Base-by-base conservation (phyloP, 2,797 vertebrate genomes). In the Dipus sagitta region DNA sequence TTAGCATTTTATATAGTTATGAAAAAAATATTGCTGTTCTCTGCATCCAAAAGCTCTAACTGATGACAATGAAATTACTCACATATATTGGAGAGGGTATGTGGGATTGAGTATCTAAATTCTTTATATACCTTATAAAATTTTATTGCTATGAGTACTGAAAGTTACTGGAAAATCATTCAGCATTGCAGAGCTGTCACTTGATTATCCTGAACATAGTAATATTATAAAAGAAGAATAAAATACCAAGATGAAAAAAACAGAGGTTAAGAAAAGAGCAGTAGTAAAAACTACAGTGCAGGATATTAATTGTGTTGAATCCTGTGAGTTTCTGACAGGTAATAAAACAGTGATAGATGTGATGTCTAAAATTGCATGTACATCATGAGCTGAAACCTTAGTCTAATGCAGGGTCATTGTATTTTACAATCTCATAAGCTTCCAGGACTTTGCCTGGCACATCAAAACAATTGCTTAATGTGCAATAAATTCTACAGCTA, bases 401-500 rank as follows among this genome's bases (percentile, higher is more conserved):
- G 65, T 96, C 95, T 97, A 97, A 97, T 94, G 88, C 68, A 86
- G 96, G 95, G 96, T 96, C 38, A 65, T 97, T 98, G 97, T 96
- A 97, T 97, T 98, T 98, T 98, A 98, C 94, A 95, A 64, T 97
- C 97, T 97, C 97, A 96, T 97, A 97, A 97, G 94, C 95, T 98
- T 96, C 88, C 92, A 94, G 91, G 85, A 94, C 96, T 98, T 97
- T 96, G 97, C 96, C 95, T 97, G 97, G 97, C 97, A 97, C 97
- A 96, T 97, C 96, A 96, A 96, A 98, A 98, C 98, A 97, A 97
- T 95, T 95, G 97, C 95, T 97, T 97, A 96, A 98, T 97, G 97
- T 0, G 0, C 95, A 97, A 96, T 98, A 97, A 97, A 98, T 97
- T 98, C 96, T 96, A 86, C 78, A 97, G 92, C 95, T 97, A 97